Evolutionary conservation across 2,113 vertebrate species (phyloP).

Genomic region (Oxyura jamaicensis): DNA sequence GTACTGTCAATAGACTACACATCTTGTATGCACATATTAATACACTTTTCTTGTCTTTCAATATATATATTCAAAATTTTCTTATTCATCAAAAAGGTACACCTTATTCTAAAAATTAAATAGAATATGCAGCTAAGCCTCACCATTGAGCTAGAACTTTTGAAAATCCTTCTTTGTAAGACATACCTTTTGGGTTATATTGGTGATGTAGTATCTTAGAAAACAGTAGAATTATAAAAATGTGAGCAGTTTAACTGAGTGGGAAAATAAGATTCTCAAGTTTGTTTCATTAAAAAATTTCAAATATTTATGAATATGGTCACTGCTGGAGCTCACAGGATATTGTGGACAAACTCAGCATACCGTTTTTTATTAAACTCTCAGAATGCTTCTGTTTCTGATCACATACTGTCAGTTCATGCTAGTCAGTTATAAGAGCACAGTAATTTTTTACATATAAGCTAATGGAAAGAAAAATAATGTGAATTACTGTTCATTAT

Average conservation of each 20-base stretch:
- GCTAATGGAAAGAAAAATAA: background rate
- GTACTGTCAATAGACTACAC: background rate
- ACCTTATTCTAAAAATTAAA: background rate
- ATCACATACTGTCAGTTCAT: background rate
- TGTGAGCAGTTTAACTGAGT: background rate
- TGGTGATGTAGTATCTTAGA: background rate
- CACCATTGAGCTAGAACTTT: background rate
- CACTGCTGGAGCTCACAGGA: background rate
- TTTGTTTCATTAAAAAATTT: background rate
- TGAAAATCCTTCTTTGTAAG: background rate
- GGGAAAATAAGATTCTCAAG: background rate
- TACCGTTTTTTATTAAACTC: background rate
- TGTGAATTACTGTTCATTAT: background rate
- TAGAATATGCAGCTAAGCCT: background rate
- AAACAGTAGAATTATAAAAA: background rate
- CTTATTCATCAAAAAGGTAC: background rate
- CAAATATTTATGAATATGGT: background rate
- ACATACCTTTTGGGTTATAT: background rate
- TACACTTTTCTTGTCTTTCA: background rate
- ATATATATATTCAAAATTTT: background rate
- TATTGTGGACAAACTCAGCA: background rate
- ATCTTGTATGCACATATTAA: background rate
- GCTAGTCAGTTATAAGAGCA: background rate
- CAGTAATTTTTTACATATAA: background rate
- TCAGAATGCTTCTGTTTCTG: background rate